Conservation (phyloP, 2,113 vertebrate species). For the Butorides virescens region DNA sequence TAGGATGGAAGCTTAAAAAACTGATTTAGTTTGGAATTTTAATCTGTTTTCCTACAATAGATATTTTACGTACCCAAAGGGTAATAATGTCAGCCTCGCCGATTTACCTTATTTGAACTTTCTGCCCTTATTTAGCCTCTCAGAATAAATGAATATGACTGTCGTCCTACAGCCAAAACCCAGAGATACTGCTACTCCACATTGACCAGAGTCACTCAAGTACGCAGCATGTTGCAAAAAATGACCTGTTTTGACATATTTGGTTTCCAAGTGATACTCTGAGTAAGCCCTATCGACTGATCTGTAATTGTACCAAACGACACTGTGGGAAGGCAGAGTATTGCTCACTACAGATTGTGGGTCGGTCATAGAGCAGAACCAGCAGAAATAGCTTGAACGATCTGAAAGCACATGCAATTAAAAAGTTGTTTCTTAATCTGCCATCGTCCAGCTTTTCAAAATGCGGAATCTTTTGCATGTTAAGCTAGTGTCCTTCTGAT, state of each 20-base stretch:
- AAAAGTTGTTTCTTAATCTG: background rate
- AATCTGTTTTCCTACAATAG: background rate
- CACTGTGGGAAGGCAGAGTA: background rate
- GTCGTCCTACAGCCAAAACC: background rate
- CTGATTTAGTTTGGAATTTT: slow-evolving; percentile 8
- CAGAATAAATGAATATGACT: background rate
- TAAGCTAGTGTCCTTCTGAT: background rate
- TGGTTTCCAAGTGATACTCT: background rate
- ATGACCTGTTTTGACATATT: background rate
- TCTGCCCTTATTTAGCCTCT: background rate
- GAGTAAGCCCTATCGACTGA: background rate
- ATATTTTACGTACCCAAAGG: background rate
- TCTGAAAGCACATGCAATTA: background rate
- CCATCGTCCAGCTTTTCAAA: background rate
- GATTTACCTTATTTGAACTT: background rate
- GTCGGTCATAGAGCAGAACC: background rate
- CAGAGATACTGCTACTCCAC: background rate
- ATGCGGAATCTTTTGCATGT: accelerated
- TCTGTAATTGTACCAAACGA: background rate
- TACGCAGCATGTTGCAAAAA: background rate
- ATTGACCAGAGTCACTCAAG: background rate
- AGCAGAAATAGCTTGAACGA: background rate
- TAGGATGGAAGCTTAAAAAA: slow-evolving; percentile 3
- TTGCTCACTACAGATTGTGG: background rate
- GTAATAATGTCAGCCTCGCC: accelerated